Evolutionary conservation across 2,113 vertebrate species (phyloP).

Genomic region (Eublepharis macularius): DNA sequence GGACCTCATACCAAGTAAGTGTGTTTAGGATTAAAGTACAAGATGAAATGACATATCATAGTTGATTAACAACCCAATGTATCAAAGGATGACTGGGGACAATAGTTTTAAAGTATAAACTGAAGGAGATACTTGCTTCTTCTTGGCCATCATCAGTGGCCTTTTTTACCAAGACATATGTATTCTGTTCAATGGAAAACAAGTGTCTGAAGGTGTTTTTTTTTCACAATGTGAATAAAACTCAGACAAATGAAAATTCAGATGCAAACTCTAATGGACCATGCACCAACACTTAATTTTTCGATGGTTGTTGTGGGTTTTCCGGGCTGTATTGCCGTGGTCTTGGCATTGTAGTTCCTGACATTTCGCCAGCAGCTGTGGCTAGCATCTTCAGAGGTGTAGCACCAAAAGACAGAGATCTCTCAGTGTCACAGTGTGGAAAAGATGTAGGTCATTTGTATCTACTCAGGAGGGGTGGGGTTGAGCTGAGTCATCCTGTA

Average conservation of each 20-base stretch:
- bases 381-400: no score
- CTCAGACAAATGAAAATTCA: not conserved
- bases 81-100: not conserved
- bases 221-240: conserved; percentile 5
- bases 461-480: no score
- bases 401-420: no score
- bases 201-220: conserved; percentile 12
- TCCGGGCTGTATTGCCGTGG: no score
- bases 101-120: not conserved
- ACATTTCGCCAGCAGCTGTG: no score
- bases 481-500: no score
- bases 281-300: not conserved
- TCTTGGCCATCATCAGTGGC: conserved; percentile 33
- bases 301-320: no score
- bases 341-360: no score
- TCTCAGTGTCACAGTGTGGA: no score
- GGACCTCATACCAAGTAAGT: not conserved
- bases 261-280: not conserved
- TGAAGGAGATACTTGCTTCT: conserved; percentile 34
- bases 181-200: conserved; percentile 15
- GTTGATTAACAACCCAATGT: not conserved
- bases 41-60: not conserved
- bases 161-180: not conserved
- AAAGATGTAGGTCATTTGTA: no score
- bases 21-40: not conserved